These are phyloP conservation scores for Anthopleura xanthogrammica DNA, from an alignment of 92 coral and sea anemone species.

Conservation along the genomic window DNA sequence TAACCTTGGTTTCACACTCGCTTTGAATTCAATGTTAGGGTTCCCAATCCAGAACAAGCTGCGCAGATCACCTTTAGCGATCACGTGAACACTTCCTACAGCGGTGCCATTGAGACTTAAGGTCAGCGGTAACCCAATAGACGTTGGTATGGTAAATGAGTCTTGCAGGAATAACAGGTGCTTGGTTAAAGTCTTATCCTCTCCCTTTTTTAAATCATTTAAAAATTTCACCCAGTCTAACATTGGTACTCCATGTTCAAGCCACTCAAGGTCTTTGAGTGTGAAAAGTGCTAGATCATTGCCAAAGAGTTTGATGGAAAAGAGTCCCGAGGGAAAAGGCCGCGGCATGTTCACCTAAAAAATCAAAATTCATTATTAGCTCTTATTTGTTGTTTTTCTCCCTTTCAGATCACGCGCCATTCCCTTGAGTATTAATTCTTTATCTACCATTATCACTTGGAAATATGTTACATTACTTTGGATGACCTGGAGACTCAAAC, in stretches of 20 bases:
- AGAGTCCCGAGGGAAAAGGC: slow-evolving; percentile 46
- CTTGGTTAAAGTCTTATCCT: slow-evolving; percentile 60
- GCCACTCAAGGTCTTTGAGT: slow-evolving; percentile 54
- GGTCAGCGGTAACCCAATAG: slow-evolving; percentile 67
- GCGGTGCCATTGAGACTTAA: slow-evolving; percentile 57
- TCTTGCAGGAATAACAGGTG: slow-evolving; percentile 53
- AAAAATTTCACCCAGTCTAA: slow-evolving; percentile 42
- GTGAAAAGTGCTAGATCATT: slow-evolving; percentile 54
- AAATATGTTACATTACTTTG: too few relatives aligned
- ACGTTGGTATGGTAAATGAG: slow-evolving; percentile 49
- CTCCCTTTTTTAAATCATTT: slow-evolving; percentile 40
- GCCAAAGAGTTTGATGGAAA: slow-evolving; percentile 60
- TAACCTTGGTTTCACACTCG: slow-evolving; percentile 61
- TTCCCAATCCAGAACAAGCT: slow-evolving; percentile 44
- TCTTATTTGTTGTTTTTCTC: too few relatives aligned
- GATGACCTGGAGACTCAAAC: too few relatives aligned
- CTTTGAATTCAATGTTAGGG: slow-evolving; percentile 35
- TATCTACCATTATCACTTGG: too few relatives aligned
- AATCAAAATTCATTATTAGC: neutral
- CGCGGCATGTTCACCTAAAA: slow-evolving; percentile 59
- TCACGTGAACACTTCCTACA: slow-evolving; percentile 49
- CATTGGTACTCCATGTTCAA: slow-evolving; percentile 60
- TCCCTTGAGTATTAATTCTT: too few relatives aligned
- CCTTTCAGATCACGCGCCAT: too few relatives aligned
- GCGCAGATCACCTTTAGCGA: slow-evolving; percentile 58